Base-by-base conservation (phyloP, 2,888 invertebrate genomes). In the Pachliopta kotzebuea region DNA sequence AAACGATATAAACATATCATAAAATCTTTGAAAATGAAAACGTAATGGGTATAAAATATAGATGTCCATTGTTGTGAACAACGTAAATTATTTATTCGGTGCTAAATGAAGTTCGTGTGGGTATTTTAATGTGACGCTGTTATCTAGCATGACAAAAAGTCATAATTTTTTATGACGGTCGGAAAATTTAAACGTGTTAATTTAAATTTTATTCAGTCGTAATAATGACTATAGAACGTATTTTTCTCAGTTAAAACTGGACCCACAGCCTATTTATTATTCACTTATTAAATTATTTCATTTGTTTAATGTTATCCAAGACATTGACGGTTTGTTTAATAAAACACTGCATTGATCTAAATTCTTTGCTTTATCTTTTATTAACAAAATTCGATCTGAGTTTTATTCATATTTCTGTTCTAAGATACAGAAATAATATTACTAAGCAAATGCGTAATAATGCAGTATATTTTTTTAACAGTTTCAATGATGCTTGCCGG, bases 401-500 rank as follows among this genome's bases (percentile, higher is more conserved):
- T 31, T 31, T 31, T 37, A 3, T 14, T 14, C 37, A 37, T 37
- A 14, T 11, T 37, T 31, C 8, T 9, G 7, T 31, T 2, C 8
- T 31, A 14, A 2, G 14, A 45, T 45, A 45, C 4, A 45, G 6
- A 7, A 45, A 45, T 45, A 45, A 45, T n/a, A 45, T n/a, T 45
- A n/a, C n/a, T 6, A 45, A 2, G 45, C 3, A n/a, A n/a, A 3
- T n/a, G 45, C 18, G 7, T n/a, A 7, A n/a, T 18, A 45, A n/a
- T 24, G n/a, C 24, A 31, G 37, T 53, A 52, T 31, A 59, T 52
- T 31, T 52, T 14, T 42, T 6, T 57, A 23, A n/a, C 45, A 42
- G 45, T 2, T 21, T 20, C 37, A 56, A 85, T 76, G 80, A 84
- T 88, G 81, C 80, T 85, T 69, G 79, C 79, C 67, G 73, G 81